These are phyloP conservation scores for Halyomorpha halys DNA, from an alignment of 1,140 invertebrate species.

Conservation along the genomic window DNA sequence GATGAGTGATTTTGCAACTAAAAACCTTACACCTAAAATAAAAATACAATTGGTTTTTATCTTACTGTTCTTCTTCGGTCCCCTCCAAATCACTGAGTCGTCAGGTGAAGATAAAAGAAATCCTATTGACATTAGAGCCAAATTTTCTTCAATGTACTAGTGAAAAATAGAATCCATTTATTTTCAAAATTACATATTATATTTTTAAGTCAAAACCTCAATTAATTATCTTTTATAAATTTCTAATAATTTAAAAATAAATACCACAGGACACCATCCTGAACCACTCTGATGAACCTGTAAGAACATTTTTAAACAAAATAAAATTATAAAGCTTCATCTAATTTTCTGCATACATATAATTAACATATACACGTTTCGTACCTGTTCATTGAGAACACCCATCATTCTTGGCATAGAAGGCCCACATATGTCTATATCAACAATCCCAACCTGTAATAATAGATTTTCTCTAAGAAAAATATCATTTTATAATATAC, in stretches of 20 bases:
- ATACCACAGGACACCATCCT: constrained; percentile 92
- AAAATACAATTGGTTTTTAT: constrained; percentile 15
- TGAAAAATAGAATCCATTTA: constrained; percentile 28
- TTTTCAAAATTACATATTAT: no score
- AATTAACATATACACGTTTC: not conserved
- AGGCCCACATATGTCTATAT: constrained; percentile 90
- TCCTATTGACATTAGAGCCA: constrained; percentile 87
- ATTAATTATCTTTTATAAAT: no score
- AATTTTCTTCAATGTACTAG: constrained; percentile 72
- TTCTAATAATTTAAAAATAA: constrained; percentile 32
- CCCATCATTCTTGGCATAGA: constrained; percentile 50
- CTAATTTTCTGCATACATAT: not conserved
- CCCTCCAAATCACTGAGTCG: constrained; percentile 90
- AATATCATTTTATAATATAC: no score
- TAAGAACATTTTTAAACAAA: constrained; percentile 16
- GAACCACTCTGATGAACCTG: constrained; percentile 90
- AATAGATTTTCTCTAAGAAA: constrained; percentile 3
- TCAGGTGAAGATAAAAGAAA: constrained; percentile 72
- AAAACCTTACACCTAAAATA: no score
- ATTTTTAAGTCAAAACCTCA: no score
- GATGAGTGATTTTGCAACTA: no score
- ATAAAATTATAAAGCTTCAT: not conserved
- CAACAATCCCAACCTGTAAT: constrained; percentile 69
- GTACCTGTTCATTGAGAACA: constrained; percentile 44
- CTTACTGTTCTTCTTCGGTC: constrained; percentile 84